Base-by-base conservation (phyloP, 2,797 vertebrate species). In the Trichosurus vulpecula region DNA sequence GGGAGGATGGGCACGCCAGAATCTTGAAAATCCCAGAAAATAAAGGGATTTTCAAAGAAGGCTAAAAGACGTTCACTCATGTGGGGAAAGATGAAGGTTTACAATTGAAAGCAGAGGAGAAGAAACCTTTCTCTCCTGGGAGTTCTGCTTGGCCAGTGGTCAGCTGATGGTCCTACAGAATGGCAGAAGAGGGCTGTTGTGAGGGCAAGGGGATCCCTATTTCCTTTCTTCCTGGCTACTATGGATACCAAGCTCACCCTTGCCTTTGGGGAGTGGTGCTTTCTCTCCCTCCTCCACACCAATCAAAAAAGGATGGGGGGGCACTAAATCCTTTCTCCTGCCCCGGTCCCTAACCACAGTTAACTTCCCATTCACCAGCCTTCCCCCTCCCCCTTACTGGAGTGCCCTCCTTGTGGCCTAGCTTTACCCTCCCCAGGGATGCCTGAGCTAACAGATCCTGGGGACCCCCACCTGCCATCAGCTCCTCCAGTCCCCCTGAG, bases 21-120 rank as follows among this genome's bases (percentile, higher is more conserved):
- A 51, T 41, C 74, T 51, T 87, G 41, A 12, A 87, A 87, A 87
- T 13, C 57, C 57, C 31, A 25, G 61, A 51, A 52, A 87, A 47
- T 47, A 27, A 92, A 81, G 52, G 47, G 6, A 5, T 93, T 92
- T 91, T 95, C 91, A 89, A 92, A 93, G 94, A 14, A 90, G 31
- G 53, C 41, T 74, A 3, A 47, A 51, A 87, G 74, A 41, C 4
- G 1, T 10, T 87, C 74, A 14, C 27, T 47, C 87, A 10, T 25
- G 25, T 87, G 74, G 74, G 74, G 74, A 47, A 31, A 87, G 74
- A 47, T 47, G 74, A 27, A 81, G 74, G 22, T 11, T 87, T 47
- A 11, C 9, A 47, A 4, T 8, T 27, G 41, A 87, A 51, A 51
- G 41, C 22, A 74, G 41, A 13, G 41, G 66, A n/a, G 30, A 47